These are phyloP conservation scores for Atrina japonica DNA, from an alignment of 2,888 invertebrate genomes.

Conservation along the genomic window DNA sequence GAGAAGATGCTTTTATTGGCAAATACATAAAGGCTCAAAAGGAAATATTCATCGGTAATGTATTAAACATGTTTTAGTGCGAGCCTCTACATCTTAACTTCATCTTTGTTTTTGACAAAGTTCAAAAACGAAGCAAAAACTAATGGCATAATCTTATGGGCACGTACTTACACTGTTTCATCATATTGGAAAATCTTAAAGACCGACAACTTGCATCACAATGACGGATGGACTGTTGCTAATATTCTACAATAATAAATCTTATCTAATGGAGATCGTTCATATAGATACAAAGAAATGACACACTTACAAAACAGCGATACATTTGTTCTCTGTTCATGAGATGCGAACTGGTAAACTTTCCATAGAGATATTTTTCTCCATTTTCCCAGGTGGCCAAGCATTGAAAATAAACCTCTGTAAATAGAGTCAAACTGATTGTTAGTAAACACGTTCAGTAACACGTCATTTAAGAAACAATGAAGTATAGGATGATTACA, in stretches of 20 bases:
- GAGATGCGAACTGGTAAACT: conserved; percentile 81
- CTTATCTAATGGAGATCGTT: too few relatives aligned
- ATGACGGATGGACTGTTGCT: too few relatives aligned
- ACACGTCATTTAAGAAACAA: too few relatives aligned
- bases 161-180: too few relatives aligned
- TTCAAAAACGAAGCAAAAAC: background rate
- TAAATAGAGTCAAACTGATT: too few relatives aligned
- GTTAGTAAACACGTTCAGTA: too few relatives aligned
- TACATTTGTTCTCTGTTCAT: conserved; percentile 93
- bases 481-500: too few relatives aligned
- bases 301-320: conserved; percentile 91
- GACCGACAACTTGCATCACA: too few relatives aligned
- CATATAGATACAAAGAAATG: too few relatives aligned
- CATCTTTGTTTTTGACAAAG: background rate
- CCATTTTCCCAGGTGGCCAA: conserved; percentile 74
- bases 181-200: too few relatives aligned
- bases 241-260: too few relatives aligned
- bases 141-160: too few relatives aligned
- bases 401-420: conserved; percentile 73
- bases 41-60: conserved; percentile 8
- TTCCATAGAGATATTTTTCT: conserved; percentile 75
- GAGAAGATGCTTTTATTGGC: conserved; percentile 8
- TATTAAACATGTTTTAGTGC: conserved; percentile 11
- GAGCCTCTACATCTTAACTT: background rate
- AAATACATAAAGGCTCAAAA: conserved; percentile 7